phyloP scores from a whole-genome alignment of 1,140 invertebrate species.

The Calliphora vicina region DNA sequence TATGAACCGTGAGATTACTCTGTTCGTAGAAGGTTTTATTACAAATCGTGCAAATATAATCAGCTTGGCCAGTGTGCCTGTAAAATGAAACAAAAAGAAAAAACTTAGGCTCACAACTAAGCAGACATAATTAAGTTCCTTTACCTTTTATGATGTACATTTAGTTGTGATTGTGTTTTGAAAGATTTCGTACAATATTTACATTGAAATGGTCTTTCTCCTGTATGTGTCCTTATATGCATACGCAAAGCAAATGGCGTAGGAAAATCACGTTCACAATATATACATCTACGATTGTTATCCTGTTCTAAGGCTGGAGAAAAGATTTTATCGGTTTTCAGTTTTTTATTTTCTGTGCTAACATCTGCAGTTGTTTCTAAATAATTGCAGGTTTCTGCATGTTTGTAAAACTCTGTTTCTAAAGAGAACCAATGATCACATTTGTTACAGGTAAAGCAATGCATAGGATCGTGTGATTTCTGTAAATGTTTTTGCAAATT shows the following conservation, averaged over 20 bases:
- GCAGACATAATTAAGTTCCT: neutral
- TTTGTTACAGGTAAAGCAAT: slow-evolving; percentile 39
- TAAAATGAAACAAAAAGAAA: neutral
- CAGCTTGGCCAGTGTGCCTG: slow-evolving; percentile 76
- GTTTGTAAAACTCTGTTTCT: slow-evolving; percentile 25
- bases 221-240: slow-evolving; percentile 96
- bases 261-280: slow-evolving; percentile 46
- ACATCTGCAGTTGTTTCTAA: neutral
- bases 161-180: slow-evolving; percentile 64
- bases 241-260: slow-evolving; percentile 42
- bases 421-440: slow-evolving; percentile 44
- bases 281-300: slow-evolving; percentile 36
- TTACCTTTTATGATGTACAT: slow-evolving; percentile 41
- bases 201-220: slow-evolving; percentile 95
- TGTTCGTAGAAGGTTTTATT: slow-evolving; percentile 57
- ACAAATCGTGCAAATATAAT: slow-evolving; percentile 59
- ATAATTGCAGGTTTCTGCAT: slow-evolving; percentile 35
- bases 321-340: neutral
- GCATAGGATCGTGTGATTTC: slow-evolving; percentile 35
- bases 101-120: neutral
- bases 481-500: slow-evolving; percentile 45
- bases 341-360: neutral
- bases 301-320: too few species aligned
- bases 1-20: slow-evolving; percentile 51
- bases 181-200: slow-evolving; percentile 90